Base-by-base conservation (phyloP, 53 echinoderm and acorn worm genomes). In the Temnopleurus reevesii region DNA sequence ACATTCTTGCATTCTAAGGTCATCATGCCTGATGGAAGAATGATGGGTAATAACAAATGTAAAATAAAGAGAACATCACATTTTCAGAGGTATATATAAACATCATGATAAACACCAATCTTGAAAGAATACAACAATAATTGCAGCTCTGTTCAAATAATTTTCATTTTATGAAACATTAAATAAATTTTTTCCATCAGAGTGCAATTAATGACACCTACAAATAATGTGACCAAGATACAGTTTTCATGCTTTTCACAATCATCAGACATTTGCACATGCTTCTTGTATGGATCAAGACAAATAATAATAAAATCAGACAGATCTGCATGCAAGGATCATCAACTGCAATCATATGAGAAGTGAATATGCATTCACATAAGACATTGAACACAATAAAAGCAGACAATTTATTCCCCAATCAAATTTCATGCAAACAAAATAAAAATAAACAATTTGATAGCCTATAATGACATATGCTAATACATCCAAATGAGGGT, bases 361-460 rank as follows among this genome's bases (percentile, higher is more conserved):
- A 63, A 15, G 63, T 63, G 63, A 31, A 56, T 24, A 21, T 63
- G 63, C 63, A 31, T 63, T 34, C 63, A 63, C 12, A 63, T 63
- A 63, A 15, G 63, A 63, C 63, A 31, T 63, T 1, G 4, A 31
- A 63, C 63, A 63, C 30, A 18, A 58, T 3, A 63, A 34, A 12
- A 63, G 15, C 31, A 63, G 13, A 63, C 63, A 63, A 31, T 12
- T 17, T 63, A 12, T 15, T 17, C 15, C 17, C 34, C 17, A 63
- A 33, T 33, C 63, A 63, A 63, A 31, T 63, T 63, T 63, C 63
- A 63, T 63, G 63, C 63, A 63, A 63, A 63, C 18, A 33, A 9
- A 3, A 33, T 34, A 31, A 49, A 34, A n/a, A n/a, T n/a, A n/a
- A n/a, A n/a, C n/a, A n/a, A n/a, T n/a, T n/a, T n/a, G n/a, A n/a